These are phyloP conservation scores for Spondyliosoma cantharus DNA, from an alignment of 2,797 vertebrate species.

Conservation along the genomic window DNA sequence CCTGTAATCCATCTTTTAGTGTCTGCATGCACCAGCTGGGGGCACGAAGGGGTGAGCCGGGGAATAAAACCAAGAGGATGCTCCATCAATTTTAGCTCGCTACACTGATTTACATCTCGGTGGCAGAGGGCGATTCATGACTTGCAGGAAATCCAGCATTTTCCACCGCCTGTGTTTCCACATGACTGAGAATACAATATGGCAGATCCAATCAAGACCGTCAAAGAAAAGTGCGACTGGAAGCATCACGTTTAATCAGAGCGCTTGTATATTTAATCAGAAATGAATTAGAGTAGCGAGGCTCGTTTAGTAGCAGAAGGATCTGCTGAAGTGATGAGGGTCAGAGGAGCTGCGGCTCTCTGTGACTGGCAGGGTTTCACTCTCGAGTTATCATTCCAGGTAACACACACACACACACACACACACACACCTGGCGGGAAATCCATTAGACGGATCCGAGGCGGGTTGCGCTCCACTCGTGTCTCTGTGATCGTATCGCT, in stretches of 20 bases:
- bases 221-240: constrained; percentile 29
- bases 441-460: constrained; percentile 55
- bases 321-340: constrained; percentile 42
- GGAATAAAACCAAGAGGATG: constrained; percentile 75
- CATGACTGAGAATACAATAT: constrained; percentile 61
- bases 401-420: constrained; percentile 10
- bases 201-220: constrained; percentile 63
- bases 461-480: constrained; percentile 7
- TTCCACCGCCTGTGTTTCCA: constrained; percentile 40
- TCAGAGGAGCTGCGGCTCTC: constrained; percentile 41
- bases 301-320: constrained; percentile 10
- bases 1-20: constrained; percentile 64
- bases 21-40: constrained; percentile 42
- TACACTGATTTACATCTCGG: constrained; percentile 83
- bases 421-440: constrained; percentile 53
- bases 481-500: constrained; percentile 44
- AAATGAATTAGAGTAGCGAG: constrained; percentile 38
- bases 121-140: constrained; percentile 80
- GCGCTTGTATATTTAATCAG: constrained; percentile 46
- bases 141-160: constrained; percentile 73
- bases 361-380: constrained; percentile 49
- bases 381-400: constrained; percentile 49
- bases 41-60: constrained; percentile 61
- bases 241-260: constrained; percentile 53
- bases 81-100: constrained; percentile 81